Evolutionary conservation across 2,797 vertebrate species (phyloP).

Genomic region (Anabas testudineus): DNA sequence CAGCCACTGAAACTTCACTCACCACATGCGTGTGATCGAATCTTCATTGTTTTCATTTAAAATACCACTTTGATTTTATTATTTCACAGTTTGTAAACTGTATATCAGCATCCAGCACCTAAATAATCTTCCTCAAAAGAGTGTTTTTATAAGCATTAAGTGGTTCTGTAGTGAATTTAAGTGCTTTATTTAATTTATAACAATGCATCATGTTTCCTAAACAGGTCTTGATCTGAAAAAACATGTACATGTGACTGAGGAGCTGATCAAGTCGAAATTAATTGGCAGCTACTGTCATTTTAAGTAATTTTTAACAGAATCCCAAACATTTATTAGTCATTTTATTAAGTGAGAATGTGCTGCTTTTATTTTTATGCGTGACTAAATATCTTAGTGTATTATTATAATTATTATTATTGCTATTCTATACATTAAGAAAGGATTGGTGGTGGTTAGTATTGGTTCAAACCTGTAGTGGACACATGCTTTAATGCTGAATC

Average conservation of each 20-base stretch:
- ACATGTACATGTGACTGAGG: background rate
- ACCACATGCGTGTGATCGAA: too few relatives aligned
- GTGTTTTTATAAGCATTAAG: too few relatives aligned
- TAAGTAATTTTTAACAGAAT: background rate
- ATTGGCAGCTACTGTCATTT: background rate
- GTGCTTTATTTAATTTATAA: too few relatives aligned
- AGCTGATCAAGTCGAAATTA: background rate
- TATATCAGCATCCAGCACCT: too few relatives aligned
- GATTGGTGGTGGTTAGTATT: background rate
- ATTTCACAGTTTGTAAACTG: too few relatives aligned
- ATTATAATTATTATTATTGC: too few relatives aligned
- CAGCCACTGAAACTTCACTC: background rate
- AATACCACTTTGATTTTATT: too few relatives aligned
- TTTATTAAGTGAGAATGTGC: background rate
- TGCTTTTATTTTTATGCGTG: background rate
- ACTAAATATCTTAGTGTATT: too few relatives aligned
- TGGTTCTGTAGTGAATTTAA: too few relatives aligned
- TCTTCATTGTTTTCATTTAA: too few relatives aligned
- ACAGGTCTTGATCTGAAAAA: background rate
- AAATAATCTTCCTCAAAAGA: too few relatives aligned
- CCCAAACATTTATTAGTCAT: background rate
- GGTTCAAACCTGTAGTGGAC: background rate
- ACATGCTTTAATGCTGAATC: conserved; percentile 10
- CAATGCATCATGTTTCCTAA: too few relatives aligned
- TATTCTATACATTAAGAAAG: background rate